Evolutionary conservation across 2,888 invertebrate species (phyloP).

Genomic region (Ochropacha duplaris): DNA sequence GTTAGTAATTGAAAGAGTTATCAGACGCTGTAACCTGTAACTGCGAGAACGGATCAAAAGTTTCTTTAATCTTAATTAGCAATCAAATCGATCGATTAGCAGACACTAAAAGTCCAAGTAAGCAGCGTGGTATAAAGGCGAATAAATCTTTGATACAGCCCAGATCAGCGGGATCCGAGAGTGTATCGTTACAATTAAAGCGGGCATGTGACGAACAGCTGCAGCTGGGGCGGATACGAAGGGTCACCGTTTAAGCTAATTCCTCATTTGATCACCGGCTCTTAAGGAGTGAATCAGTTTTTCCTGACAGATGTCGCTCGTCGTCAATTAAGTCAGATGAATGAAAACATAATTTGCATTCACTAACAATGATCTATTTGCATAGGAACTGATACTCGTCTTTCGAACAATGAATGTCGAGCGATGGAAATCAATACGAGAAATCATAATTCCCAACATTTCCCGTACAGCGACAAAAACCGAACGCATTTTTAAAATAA

Average conservation of each 20-base stretch:
- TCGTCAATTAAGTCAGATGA: constrained; percentile 71
- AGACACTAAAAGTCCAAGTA: constrained; percentile 9
- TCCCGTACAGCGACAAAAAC: constrained; percentile 54
- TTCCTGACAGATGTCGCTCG: constrained; percentile 75
- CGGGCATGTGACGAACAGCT: constrained; percentile 63
- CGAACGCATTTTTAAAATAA: constrained; percentile 19
- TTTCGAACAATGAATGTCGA: constrained; percentile 73
- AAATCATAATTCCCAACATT: constrained; percentile 74
- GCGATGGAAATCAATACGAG: constrained; percentile 72
- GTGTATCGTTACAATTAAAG: constrained; percentile 62
- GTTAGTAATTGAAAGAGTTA: background rate
- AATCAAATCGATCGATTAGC: constrained; percentile 1
- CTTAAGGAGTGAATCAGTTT: constrained; percentile 79
- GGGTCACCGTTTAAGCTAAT: constrained; percentile 76
- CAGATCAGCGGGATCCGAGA: constrained; percentile 34
- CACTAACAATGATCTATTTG: constrained; percentile 70
- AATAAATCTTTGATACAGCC: constrained; percentile 18
- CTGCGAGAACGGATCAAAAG: constrained; percentile 6
- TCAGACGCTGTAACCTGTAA: constrained; percentile 9
- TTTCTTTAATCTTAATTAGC: constrained; percentile 2
- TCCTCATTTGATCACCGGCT: constrained; percentile 67
- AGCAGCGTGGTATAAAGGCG: background rate
- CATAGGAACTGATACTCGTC: constrained; percentile 58
- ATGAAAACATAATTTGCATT: constrained; percentile 78
- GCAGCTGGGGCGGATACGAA: constrained; percentile 69